phyloP scores from a whole-genome alignment of 2,113 vertebrate species.

The Panthera tigris region DNA sequence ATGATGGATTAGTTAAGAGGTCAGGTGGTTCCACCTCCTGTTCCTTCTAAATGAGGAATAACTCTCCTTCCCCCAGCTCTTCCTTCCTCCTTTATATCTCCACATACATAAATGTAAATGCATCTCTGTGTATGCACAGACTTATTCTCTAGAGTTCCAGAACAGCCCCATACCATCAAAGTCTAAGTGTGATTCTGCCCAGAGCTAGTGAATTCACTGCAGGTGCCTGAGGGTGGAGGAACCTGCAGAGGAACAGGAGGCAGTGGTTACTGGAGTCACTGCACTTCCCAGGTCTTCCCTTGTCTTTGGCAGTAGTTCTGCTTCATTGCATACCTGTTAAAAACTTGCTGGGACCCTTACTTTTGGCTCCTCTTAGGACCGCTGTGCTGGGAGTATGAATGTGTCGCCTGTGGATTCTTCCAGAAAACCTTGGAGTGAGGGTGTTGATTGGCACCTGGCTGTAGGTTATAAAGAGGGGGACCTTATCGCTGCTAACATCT shows the following conservation, averaged over 20 bases:
- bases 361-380: neutral
- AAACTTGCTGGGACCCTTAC: neutral
- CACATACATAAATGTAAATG: neutral
- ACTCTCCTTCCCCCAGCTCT: neutral
- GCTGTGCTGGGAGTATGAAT: neutral
- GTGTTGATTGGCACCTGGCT: neutral
- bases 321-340: neutral
- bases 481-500: fast-evolving
- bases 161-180: neutral
- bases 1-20: neutral
- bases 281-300: neutral
- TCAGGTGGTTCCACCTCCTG: neutral
- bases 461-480: neutral
- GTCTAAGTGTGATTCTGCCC: neutral
- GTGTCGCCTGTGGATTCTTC: neutral
- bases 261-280: neutral
- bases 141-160: neutral
- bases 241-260: neutral
- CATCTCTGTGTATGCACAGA: neutral
- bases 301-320: neutral
- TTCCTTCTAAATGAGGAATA: neutral
- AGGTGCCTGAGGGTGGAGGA: neutral
- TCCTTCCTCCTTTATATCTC: neutral
- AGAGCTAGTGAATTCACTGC: neutral
- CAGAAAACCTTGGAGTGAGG: neutral